Evolutionary conservation across 2,888 invertebrate genomes (phyloP), one percentile per base, ranked within the genome.

Genomic region (Eumerus sabulonum): DNA sequence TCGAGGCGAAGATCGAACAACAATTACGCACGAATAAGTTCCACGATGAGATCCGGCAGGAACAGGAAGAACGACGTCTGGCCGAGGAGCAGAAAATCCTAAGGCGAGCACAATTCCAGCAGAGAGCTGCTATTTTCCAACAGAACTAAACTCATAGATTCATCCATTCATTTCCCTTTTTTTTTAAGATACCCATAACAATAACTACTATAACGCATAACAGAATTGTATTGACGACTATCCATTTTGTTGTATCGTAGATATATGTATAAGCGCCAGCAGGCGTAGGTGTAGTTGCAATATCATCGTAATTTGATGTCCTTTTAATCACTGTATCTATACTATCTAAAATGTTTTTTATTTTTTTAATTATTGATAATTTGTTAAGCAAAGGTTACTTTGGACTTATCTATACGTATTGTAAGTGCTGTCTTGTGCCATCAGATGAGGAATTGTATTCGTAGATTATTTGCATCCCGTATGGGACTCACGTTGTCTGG

Each of bases 1-100:
- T 98, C 86, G 97, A 98, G 90, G 96, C 97, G 0, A 98, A 98
- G 93, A 98, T 98, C 84, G 95, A 95, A 85, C 94, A 96, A 85
- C 92, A 96, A 81, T 90, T 94, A 9, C 93, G 94, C 85, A 92
- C 93, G 68, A 96, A 94, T 86, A 96, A 96, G 90, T 98, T 98
- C 89, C 97, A 97, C 86, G 93, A 94, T 83, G 98, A 98, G 90
- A 97, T 98, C 82, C 92, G 95, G 74, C 93, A 94, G 88, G 98
- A 98, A 87, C 97, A 98, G 86, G 97, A 97, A 85, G 95, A 97
- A 85, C 92, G 95, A 83, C 94, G 94, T 82, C 91, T 93, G 60
- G 92, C 94, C 84, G 95, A 96, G 67, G 96, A 97, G 86, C 96
- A 97, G 84, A 94, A 93, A 85, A 94, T 94, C 18, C 90, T 92